These are phyloP conservation scores for Physella acuta DNA, from an alignment of 1,140 invertebrate genomes.

Conservation along the genomic window DNA sequence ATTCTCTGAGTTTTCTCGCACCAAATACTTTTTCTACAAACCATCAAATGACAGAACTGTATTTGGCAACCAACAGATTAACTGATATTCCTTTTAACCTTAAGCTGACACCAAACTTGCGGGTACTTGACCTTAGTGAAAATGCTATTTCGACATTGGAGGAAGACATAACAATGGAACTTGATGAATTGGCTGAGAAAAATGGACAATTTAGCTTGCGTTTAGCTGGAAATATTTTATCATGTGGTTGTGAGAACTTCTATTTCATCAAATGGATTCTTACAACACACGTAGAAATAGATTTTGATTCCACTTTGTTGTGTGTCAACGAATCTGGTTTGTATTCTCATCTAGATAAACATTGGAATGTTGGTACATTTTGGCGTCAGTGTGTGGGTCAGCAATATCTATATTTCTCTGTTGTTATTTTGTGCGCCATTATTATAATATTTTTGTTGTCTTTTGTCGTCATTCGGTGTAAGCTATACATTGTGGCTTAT, in stretches of 20 bases:
- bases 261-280: not conserved
- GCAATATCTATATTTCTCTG: too few relatives aligned
- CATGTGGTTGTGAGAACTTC: conserved; percentile 12
- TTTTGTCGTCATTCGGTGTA: too few relatives aligned
- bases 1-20: not conserved
- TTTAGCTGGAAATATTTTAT: conserved; percentile 6
- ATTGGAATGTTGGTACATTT: too few relatives aligned
- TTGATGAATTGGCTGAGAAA: not conserved
- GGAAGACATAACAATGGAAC: not conserved
- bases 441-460: too few relatives aligned
- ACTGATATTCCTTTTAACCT: conserved; percentile 8
- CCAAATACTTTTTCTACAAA: conserved; percentile 2
- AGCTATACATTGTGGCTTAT: too few relatives aligned
- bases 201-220: not conserved
- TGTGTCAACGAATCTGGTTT: too few relatives aligned
- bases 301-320: too few relatives aligned
- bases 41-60: not conserved
- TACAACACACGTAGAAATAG: too few relatives aligned
- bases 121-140: not conserved
- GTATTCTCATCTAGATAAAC: too few relatives aligned
- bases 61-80: conserved; percentile 1
- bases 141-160: not conserved
- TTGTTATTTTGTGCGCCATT: too few relatives aligned
- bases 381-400: too few relatives aligned
- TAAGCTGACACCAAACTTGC: not conserved